Evolutionary conservation across 2,797 vertebrate genomes (phyloP).

Genomic region (Sebastes elongatus): DNA sequence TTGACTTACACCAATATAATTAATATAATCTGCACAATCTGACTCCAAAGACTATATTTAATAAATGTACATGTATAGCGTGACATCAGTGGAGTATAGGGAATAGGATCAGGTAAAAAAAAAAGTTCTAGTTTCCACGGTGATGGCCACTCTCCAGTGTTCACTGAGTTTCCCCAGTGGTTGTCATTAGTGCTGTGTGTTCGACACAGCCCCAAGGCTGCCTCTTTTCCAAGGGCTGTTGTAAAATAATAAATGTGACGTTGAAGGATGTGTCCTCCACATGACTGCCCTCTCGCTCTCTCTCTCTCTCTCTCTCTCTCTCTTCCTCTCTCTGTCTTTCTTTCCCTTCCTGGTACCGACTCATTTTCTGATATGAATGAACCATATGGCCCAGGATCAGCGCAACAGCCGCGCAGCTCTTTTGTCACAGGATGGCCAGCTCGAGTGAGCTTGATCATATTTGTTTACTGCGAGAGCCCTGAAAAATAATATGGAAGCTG

Average conservation of each 20-base stretch:
- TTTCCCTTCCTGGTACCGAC: constrained; percentile 15
- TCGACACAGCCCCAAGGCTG: constrained; percentile 51
- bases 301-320: not conserved
- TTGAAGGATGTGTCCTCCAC: constrained; percentile 74
- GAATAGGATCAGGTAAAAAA: constrained; percentile 30
- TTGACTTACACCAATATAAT: not conserved
- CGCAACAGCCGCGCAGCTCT: constrained; percentile 1
- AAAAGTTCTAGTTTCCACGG: constrained; percentile 21
- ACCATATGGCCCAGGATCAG: constrained; percentile 48
- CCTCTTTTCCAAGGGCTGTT: constrained; percentile 62
- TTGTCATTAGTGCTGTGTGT: constrained; percentile 56
- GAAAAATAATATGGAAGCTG: constrained; percentile 76
- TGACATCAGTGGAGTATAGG: constrained; percentile 8
- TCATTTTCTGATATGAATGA: constrained; percentile 50
- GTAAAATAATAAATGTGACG: constrained; percentile 76
- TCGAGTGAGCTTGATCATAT: constrained; percentile 57
- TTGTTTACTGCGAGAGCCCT: constrained; percentile 72
- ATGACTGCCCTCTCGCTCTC: constrained; percentile 48
- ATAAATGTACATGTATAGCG: not conserved
- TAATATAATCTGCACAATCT: constrained; percentile 5
- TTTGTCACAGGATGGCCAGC: constrained; percentile 45
- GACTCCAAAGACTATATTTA: not conserved
- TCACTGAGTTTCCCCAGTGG: constrained; percentile 46
- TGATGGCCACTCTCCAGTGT: constrained; percentile 46
- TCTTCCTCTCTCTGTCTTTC: not conserved